A percentile compares a stretch with the other conserved stretches of the same genome.
Conservation (phyloP, 2,797 vertebrate genomes). For the Manis pentadactyla region DNA sequence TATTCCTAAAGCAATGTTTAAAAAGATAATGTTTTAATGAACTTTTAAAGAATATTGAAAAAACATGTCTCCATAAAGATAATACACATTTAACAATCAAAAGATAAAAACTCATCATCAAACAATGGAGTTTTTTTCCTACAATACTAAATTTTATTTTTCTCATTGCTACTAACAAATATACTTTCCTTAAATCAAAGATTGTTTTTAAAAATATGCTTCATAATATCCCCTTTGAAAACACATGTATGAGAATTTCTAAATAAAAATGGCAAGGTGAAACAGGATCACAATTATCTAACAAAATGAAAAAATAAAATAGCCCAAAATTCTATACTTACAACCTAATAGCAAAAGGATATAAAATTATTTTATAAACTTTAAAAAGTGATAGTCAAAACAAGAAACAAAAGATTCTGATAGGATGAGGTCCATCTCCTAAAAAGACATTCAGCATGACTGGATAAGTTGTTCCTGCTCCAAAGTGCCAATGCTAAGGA, state of each 20-base stretch:
- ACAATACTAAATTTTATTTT: conserved; percentile 24
- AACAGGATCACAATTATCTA: conserved; percentile 5
- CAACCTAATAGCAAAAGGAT: conserved; percentile 19
- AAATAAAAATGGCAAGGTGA: conserved; percentile 26
- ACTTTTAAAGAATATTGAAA: conserved; percentile 41
- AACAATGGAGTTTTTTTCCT: conserved; percentile 8
- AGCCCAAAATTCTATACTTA: not conserved
- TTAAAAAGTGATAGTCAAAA: not conserved
- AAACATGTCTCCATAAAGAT: conserved; percentile 18
- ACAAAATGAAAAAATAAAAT: conserved; percentile 2
- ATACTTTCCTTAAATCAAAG: conserved; percentile 45
- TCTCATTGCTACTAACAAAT: conserved; percentile 12
- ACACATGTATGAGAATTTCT: not conserved
- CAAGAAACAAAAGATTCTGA: conserved; percentile 8
- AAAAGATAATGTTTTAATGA: conserved; percentile 65
- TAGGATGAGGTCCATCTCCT: not conserved
- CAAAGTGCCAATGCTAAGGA: not conserved
- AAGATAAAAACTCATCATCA: conserved; percentile 38
- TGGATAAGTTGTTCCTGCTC: not conserved
- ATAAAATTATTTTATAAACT: conserved; percentile 16
- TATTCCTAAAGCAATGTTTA: conserved; percentile 88
- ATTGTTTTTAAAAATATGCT: conserved; percentile 24
- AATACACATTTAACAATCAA: conserved; percentile 1
- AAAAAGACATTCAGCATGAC: not conserved
- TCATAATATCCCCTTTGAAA: conserved; percentile 7